Conservation (phyloP, 2,113 vertebrate genomes). For the Ranitomeya variabilis region DNA sequence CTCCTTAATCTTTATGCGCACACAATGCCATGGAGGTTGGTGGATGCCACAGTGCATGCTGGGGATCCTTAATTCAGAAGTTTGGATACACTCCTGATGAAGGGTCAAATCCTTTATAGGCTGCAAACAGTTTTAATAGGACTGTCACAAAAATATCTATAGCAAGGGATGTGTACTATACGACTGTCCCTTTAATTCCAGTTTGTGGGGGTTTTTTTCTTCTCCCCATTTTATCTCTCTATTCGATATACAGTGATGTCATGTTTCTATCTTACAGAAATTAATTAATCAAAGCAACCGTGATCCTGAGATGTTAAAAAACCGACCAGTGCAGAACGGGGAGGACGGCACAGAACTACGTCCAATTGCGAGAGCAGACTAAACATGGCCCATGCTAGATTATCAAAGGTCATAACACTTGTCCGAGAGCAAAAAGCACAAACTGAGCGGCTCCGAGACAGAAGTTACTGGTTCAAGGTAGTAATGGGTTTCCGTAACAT, state of each 20-base stretch:
- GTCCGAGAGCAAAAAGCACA: neutral
- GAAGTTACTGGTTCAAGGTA: neutral
- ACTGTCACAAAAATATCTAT: no score
- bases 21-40: no score
- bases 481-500: neutral
- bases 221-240: neutral
- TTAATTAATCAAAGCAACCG: constrained; percentile 70
- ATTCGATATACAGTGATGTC: neutral
- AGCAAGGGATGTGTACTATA: no score
- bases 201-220: neutral
- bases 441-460: neutral
- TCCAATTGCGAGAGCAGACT: constrained; percentile 63
- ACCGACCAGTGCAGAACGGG: constrained; percentile 59
- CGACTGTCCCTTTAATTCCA: neutral
- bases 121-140: no score
- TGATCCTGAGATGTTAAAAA: constrained; percentile 42
- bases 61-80: no score
- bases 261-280: constrained; percentile 60
- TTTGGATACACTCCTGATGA: no score
- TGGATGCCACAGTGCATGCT: no score
- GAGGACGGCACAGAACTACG: constrained; percentile 73
- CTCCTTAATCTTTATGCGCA: no score
- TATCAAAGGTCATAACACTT: neutral
- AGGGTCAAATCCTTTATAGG: no score
- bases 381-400: neutral